Evolutionary conservation across 2,797 vertebrate species (phyloP).

Genomic region (Mus caroli): DNA sequence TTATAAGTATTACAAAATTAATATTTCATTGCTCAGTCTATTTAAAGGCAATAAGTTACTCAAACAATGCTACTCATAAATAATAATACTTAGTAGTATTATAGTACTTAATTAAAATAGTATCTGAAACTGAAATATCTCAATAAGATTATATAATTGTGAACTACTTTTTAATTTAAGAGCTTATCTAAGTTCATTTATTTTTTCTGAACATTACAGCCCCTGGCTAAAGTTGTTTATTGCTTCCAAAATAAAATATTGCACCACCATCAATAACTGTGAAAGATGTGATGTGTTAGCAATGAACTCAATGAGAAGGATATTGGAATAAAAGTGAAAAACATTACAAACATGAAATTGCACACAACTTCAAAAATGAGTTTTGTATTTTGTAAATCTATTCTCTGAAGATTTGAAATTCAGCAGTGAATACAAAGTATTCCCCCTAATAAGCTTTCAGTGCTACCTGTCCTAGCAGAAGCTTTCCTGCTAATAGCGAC

Average conservation of each 20-base stretch:
- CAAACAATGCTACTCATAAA: neutral
- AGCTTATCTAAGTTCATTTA: conserved; percentile 1
- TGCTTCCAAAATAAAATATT: conserved; percentile 77
- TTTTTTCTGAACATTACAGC: conserved; percentile 31
- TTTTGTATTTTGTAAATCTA: conserved; percentile 72
- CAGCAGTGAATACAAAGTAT: conserved; percentile 53
- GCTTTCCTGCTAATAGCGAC: conserved; percentile 75
- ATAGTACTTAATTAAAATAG: neutral
- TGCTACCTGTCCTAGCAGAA: conserved; percentile 76
- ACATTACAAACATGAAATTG: conserved; percentile 58
- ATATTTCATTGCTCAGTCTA: neutral
- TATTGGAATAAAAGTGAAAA: conserved; percentile 56
- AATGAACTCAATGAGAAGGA: neutral
- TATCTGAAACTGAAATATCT: conserved; percentile 26
- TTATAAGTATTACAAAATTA: neutral
- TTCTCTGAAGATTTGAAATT: conserved; percentile 58
- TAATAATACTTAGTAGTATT: neutral
- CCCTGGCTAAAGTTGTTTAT: conserved; percentile 54
- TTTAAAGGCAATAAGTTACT: neutral
- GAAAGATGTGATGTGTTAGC: conserved; percentile 63
- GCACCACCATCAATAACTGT: conserved; percentile 69
- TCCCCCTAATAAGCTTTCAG: conserved; percentile 82
- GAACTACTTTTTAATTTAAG: neutral
- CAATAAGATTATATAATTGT: neutral
- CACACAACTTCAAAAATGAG: conserved; percentile 74